These are phyloP conservation scores for Leptinotarsa lineolata DNA, from an alignment of 1,140 invertebrate species.

Conservation along the genomic window DNA sequence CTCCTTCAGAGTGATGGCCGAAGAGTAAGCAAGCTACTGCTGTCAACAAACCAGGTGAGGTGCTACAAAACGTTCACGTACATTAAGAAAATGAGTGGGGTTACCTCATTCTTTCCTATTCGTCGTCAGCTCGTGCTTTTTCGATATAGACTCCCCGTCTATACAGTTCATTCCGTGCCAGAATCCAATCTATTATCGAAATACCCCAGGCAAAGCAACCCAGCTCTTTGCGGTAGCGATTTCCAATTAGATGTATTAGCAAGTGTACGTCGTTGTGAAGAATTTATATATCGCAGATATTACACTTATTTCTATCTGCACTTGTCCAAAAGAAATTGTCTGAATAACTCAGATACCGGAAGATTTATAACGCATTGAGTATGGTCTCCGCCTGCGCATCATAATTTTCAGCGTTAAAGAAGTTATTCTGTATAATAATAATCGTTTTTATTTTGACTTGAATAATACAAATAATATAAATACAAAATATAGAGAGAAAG, in stretches of 20 bases:
- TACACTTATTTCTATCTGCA: slow-evolving; percentile 23
- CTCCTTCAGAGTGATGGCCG: too few relatives aligned
- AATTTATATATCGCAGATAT: slow-evolving; percentile 36
- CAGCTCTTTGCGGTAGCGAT: slow-evolving; percentile 41
- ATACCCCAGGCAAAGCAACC: slow-evolving; percentile 29
- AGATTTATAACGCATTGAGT: background rate
- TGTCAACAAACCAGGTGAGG: too few relatives aligned
- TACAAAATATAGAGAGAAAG: too few relatives aligned
- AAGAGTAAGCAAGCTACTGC: too few relatives aligned
- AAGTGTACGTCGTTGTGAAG: slow-evolving; percentile 34
- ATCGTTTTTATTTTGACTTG: too few relatives aligned
- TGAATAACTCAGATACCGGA: slow-evolving; percentile 10
- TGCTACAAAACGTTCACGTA: too few relatives aligned
- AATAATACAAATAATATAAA: too few relatives aligned
- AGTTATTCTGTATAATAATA: too few relatives aligned
- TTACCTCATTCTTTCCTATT: too few relatives aligned
- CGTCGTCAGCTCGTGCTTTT: too few relatives aligned
- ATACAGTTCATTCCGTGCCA: slow-evolving; percentile 32
- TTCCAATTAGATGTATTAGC: slow-evolving; percentile 45
- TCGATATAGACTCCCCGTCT: background rate
- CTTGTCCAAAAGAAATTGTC: slow-evolving; percentile 8
- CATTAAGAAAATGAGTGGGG: too few relatives aligned
- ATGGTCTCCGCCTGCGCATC: background rate
- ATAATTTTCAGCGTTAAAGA: background rate
- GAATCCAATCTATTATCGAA: slow-evolving; percentile 38